Evolutionary conservation across 2,888 invertebrate species (phyloP).

Genomic region (Drosophila conformis): DNA sequence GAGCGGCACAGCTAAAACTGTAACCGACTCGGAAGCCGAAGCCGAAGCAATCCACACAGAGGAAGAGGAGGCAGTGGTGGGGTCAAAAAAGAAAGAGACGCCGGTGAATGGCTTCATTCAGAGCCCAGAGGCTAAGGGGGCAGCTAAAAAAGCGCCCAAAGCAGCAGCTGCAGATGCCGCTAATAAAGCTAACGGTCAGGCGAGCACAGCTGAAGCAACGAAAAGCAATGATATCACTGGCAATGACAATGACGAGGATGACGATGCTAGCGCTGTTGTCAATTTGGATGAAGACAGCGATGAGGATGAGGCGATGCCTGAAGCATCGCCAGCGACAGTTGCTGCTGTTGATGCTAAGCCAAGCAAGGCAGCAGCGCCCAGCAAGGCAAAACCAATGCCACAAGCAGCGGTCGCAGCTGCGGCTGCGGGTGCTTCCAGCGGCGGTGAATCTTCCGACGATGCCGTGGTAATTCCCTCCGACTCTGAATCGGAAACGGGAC

Average conservation of each 20-base stretch:
- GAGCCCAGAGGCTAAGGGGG: slow-evolving; percentile 44
- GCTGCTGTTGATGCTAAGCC: slow-evolving; percentile 14
- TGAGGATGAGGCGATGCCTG: slow-evolving; percentile 72
- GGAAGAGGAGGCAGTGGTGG: slow-evolving; percentile 27
- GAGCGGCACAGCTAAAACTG: slow-evolving; percentile 58
- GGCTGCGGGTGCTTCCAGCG: slow-evolving; percentile 35
- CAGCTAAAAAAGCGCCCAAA: slow-evolving; percentile 13
- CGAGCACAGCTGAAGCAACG: slow-evolving; percentile 44
- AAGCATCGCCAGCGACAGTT: slow-evolving; percentile 15
- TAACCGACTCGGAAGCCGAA: slow-evolving; percentile 49
- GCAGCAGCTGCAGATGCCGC: slow-evolving; percentile 2
- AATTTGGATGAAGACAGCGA: slow-evolving; percentile 79
- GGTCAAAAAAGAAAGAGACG: slow-evolving; percentile 39
- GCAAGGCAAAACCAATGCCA: slow-evolving; percentile 25
- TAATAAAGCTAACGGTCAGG: slow-evolving; percentile 65
- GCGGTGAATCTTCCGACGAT: slow-evolving; percentile 79
- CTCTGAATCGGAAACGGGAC: slow-evolving; percentile 73
- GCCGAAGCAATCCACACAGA: slow-evolving; percentile 39
- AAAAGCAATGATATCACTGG: slow-evolving; percentile 27
- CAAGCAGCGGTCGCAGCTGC: slow-evolving; percentile 3
- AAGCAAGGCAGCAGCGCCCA: slow-evolving; percentile 14
- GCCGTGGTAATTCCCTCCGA: slow-evolving; percentile 84
- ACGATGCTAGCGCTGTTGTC: slow-evolving; percentile 46
- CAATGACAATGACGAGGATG: slow-evolving; percentile 16
- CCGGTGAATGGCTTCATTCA: slow-evolving; percentile 61